A percentile compares a stretch with the other conserved stretches of the same genome.
Conservation (phyloP, 2,113 vertebrate genomes). For the Talpa occidentalis region DNA sequence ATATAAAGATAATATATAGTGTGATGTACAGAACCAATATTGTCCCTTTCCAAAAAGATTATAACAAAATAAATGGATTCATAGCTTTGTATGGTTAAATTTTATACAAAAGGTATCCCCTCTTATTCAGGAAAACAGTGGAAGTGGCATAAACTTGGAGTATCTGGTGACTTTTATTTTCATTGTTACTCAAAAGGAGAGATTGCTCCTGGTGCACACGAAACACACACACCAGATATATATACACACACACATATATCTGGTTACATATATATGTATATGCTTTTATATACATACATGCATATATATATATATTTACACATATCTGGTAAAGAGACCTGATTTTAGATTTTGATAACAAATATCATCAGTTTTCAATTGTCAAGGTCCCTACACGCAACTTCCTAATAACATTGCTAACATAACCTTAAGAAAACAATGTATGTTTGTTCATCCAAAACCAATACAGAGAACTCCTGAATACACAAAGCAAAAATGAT, state of each 20-base stretch:
- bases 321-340: background rate
- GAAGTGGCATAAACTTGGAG: background rate
- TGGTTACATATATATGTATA: no score
- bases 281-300: no score
- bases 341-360: background rate
- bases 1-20: background rate
- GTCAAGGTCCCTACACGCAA: background rate
- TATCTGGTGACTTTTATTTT: background rate
- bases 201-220: background rate
- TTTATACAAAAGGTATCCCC: background rate
- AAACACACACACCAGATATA: no score
- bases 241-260: no score
- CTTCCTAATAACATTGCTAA: background rate
- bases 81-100: background rate
- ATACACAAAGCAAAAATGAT: background rate
- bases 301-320: no score
- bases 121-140: background rate
- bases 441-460: background rate
- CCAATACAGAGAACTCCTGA: background rate
- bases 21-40: background rate
- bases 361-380: background rate
- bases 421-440: background rate
- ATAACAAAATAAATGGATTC: background rate
- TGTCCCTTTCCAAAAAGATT: background rate
- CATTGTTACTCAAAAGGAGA: background rate